Evolutionary conservation across 2,797 vertebrate genomes (phyloP), one percentile per base, ranked within the genome.

Genomic region (Pangasius macronema): DNA sequence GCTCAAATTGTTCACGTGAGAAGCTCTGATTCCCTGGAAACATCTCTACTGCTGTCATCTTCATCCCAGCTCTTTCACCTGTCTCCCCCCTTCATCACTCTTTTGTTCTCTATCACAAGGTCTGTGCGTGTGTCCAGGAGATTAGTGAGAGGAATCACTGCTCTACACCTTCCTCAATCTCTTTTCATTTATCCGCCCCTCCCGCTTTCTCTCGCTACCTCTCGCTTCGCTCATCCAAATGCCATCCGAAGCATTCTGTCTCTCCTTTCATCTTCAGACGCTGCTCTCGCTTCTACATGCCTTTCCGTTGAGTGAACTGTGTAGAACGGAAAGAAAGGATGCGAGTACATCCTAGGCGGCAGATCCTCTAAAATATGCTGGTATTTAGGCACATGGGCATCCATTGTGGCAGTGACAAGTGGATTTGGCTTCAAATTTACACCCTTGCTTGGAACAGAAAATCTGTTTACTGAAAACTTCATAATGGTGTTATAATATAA

Each of bases 61-160:
- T 83, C 46, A 36, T 36, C 14, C 10, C 46, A 16, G 22, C 5
- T 53, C 20, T 13, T 24, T 68, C 20, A 83, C 63, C 82, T 68
- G 82, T 30, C 30, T 13, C 27, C 6, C 6, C 3, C 42, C 61
- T 49, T 33, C 61, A 65, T 67, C 61, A 30, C 42, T 33, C 42
- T 49, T 82, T 82, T 82, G 80, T 82, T 84, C 84, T 85, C 85
- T 51, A 30, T 65, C 93, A 93, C 94, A 61, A 81, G 36, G 36
- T 46, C 18, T 82, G 24, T 8, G 13, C 24, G 1, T 20, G 95
- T 92, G 94, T 94, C 93, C 91, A 92, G 93, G 94, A 94, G 95
- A 96, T 96, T 96, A 96, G 89, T 88, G 87, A 67, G 91, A 91
- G 93, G 92, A 95, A 95, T 96, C 94, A 94, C 93, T 91, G 91